Base-by-base conservation (phyloP, 2,113 vertebrate genomes). In the Chiloscyllium plagiosum region DNA sequence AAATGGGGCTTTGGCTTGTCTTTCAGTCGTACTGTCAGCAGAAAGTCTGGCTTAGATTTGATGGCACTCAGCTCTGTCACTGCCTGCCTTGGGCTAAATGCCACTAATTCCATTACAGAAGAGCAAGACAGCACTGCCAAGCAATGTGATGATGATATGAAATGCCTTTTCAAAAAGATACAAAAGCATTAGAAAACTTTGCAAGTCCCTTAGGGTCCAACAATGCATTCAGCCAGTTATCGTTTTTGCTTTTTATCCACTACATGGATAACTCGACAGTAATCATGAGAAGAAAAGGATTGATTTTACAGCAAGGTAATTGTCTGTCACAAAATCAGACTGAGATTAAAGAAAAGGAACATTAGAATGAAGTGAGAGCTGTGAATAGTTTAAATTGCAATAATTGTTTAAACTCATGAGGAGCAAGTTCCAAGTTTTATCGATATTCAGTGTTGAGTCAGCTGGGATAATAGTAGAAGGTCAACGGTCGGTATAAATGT, bases 51-150 rank as follows among this genome's bases (percentile, higher is more conserved):
- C 89, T 92, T 10, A n/a, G 29, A 92, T 92, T 61, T 92, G 61
- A 92, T 92, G 89, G 89, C 89, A 8, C 89, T 66, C 87, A 7
- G 89, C 61, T 92, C 89, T 92, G 89, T n/a, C 56, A 92, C 61
- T 92, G 33, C 61, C 29, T 92, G 89, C 61, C 56, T 92, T 92
- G 61, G 89, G 89, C 89, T 37, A 92, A 66, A 66, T 65, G 56
- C 19, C 89, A 92, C 56, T 92, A 92, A 92, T 66, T 92, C 89
- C 89, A 92, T 92, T 92, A 92, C 89, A 8, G 89, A 92, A 56
- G 89, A 66, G 56, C 61, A 92, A 92, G 89, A 37, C 89, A 92
- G 89, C 29, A 92, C 33, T 66, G 89, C 56, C 37, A 83, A 42
- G n/a, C 80, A 92, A 66, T 65, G 29, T 37, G 89, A 92, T 66